Percentiles rank a stretch among this genome's conserved stretches.
Evolutionary conservation across 2,888 invertebrate species (phyloP).

Genomic region (Drosophila robusta): DNA sequence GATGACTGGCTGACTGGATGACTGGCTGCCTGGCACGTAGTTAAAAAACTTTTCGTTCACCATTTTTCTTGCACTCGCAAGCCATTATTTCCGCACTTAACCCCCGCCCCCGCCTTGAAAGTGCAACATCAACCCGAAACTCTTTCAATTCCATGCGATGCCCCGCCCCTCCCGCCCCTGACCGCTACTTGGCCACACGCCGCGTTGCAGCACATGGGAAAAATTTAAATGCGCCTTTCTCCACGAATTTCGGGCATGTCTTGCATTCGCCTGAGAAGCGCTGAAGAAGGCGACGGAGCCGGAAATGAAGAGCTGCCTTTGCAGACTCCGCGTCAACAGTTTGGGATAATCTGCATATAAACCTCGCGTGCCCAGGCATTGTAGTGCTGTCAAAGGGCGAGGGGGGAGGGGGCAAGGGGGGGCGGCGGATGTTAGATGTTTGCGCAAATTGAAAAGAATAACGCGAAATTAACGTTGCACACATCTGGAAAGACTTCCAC

Average conservation of each 20-base stretch:
- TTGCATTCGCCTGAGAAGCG: constrained; percentile 23
- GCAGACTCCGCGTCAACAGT: constrained; percentile 23
- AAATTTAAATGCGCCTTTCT: constrained; percentile 50
- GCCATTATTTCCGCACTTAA: constrained; percentile 72
- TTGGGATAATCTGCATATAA: constrained; percentile 40
- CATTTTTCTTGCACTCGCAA: constrained; percentile 74
- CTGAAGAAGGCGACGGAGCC: neutral
- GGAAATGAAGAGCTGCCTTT: constrained; percentile 9
- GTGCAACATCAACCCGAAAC: constrained; percentile 64
- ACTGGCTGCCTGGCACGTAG: constrained; percentile 57
- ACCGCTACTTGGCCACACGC: neutral
- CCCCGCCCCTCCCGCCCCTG: neutral
- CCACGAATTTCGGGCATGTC: constrained; percentile 51
- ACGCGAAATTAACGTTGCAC: constrained; percentile 45
- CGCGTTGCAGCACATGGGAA: constrained; percentile 24
- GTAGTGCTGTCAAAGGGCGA: neutral
- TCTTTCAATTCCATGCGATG: constrained; percentile 59
- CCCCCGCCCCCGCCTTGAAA: constrained; percentile 35
- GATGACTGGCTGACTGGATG: neutral
- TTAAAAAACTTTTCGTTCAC: constrained; percentile 72
- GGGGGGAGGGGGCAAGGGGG: neutral
- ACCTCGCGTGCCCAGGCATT: neutral
- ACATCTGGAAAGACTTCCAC: constrained; percentile 14
- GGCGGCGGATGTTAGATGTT: constrained; percentile 20
- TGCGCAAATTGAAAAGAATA: constrained; percentile 55